These are phyloP conservation scores for Bucco capensis DNA, from an alignment of 2,113 vertebrate genomes.

Conservation along the genomic window DNA sequence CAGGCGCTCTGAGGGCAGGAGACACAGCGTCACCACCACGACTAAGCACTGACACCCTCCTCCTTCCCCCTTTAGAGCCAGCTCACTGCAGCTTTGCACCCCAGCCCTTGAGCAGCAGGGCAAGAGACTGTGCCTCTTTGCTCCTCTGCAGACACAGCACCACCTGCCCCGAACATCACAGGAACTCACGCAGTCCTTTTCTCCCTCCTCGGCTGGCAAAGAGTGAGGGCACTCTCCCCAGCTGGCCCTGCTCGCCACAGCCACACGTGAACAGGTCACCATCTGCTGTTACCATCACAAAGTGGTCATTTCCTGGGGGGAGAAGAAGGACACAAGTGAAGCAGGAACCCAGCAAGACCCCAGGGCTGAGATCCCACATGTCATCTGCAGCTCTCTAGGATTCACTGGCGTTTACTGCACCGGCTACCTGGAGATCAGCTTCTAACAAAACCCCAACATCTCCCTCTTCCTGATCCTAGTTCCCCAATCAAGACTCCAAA, in stretches of 20 bases:
- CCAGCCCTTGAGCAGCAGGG: too few relatives aligned
- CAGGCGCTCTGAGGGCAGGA: slow-evolving; percentile 55
- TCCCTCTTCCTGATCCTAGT: background rate
- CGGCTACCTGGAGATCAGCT: too few relatives aligned
- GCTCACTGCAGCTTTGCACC: too few relatives aligned
- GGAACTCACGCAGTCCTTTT: slow-evolving; percentile 83
- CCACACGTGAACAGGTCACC: slow-evolving; percentile 89
- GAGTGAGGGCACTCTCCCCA: slow-evolving; percentile 87
- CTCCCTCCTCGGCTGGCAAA: slow-evolving; percentile 90
- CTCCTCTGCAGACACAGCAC: too few relatives aligned
- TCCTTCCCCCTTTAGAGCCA: background rate
- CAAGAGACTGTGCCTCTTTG: too few relatives aligned
- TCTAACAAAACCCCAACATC: too few relatives aligned
- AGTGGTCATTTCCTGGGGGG: slow-evolving; percentile 87
- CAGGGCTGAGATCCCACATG: background rate
- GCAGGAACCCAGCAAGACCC: background rate
- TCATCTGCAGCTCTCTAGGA: too few relatives aligned
- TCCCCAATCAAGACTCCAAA: background rate
- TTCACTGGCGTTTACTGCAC: too few relatives aligned
- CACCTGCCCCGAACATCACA: too few relatives aligned
- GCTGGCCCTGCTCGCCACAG: slow-evolving; percentile 92
- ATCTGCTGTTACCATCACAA: slow-evolving; percentile 83
- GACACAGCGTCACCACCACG: too few relatives aligned
- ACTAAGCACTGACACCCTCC: background rate
- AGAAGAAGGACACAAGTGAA: background rate